Base-by-base conservation (phyloP, 1,140 invertebrate species). In the Ceratoteleas bidentatus region DNA sequence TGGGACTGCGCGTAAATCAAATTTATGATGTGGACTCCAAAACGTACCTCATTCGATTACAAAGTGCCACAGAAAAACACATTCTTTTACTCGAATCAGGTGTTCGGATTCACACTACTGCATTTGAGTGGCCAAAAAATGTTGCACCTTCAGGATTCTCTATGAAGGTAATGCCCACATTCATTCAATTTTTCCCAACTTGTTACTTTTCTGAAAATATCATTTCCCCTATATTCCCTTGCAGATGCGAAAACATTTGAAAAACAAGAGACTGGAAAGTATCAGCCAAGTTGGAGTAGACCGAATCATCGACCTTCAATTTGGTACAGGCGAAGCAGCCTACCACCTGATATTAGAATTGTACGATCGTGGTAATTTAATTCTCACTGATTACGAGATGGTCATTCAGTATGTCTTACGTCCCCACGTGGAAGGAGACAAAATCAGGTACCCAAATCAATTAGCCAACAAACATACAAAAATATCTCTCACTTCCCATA, bases 91-190 rank as follows among this genome's bases (percentile, higher is more conserved):
- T 99, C 3, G 99, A 99, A 93, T 99, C 98, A 6, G 99, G 98
- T 0, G 96, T 95, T 69, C 92, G 98, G 60, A 95, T 99, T 79
- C 99, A 99, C 89, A 95, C 95, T 57, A 99, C 99, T 13, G 95
- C 93, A 16, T 99, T 97, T 93, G 98, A 99, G 89, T 99, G 99
- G 99, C 98, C 98, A 0, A 99, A 99, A 93, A 98, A 98, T 94
- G 93, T 95, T 52, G 95, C 96, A 15, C 98, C 98, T 0, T 99
- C 97, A 11, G 97, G 98, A 0, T 99, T 99, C 89, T 96, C 96
- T 65, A 99, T 99, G 98, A 99, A 99, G 93, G 96, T 97, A 43
- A n/a, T n/a, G n/a, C n/a, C n/a, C 16, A 50, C 1, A 15, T 5
- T 15, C 14, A 50, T 36, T 36, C 34, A 36, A 36, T 36, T 36